These are phyloP conservation scores for Opisthocomus hoazin DNA, from an alignment of 2,113 vertebrate genomes.

Conservation along the genomic window DNA sequence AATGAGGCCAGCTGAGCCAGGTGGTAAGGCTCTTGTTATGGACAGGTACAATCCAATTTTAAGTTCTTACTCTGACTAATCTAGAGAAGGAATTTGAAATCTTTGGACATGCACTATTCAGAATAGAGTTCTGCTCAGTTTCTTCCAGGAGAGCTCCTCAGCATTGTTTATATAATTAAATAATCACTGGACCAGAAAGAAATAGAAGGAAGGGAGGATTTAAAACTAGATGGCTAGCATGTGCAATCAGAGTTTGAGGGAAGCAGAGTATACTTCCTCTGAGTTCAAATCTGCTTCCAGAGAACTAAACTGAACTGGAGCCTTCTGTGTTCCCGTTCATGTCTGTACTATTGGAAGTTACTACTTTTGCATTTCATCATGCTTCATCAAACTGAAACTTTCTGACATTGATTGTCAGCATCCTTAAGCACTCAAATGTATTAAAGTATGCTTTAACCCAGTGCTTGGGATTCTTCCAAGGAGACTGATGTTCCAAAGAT, in stretches of 20 bases:
- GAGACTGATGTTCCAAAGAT: neutral
- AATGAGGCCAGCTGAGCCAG: neutral
- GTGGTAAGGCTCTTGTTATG: neutral
- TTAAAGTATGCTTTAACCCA: neutral
- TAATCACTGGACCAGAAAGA: neutral
- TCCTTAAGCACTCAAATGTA: neutral
- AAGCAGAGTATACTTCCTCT: neutral
- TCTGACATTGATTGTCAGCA: neutral
- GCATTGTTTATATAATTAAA: neutral
- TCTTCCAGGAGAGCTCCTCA: neutral
- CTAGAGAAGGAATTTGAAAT: neutral
- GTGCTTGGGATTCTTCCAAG: neutral
- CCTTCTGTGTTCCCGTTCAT: neutral
- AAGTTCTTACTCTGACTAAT: neutral
- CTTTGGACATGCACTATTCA: neutral
- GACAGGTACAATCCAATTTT: neutral
- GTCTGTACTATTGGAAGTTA: neutral
- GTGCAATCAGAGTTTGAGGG: neutral
- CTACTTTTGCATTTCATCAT: neutral
- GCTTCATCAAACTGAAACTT: neutral
- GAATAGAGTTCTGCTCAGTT: neutral
- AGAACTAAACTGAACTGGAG: neutral
- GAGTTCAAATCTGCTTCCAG: neutral
- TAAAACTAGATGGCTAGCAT: neutral
- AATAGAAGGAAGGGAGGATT: accelerated